A percentile compares a stretch with the other conserved stretches of the same genome.
Conservation (phyloP, 2,888 invertebrate genomes). For the Salpingus planirostris region DNA sequence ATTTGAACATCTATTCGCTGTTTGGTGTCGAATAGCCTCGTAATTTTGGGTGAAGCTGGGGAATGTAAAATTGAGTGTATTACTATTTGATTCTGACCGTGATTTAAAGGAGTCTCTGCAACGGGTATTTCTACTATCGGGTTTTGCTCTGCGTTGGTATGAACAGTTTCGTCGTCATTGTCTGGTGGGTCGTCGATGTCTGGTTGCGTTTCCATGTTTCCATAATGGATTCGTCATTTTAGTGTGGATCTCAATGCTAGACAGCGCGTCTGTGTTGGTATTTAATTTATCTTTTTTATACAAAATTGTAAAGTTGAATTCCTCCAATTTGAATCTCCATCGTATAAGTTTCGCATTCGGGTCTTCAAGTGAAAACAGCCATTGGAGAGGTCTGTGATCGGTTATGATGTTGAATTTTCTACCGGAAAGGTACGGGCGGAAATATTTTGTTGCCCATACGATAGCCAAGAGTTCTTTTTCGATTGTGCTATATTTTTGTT, state of each 20-base stretch:
- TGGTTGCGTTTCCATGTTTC: no score
- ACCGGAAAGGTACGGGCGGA: background rate
- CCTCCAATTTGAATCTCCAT: no score
- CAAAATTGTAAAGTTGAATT: no score
- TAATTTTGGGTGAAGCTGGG: background rate
- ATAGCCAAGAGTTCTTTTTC: conserved; percentile 15
- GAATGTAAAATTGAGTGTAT: background rate
- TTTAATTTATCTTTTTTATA: no score
- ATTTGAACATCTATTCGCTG: conserved; percentile 11
- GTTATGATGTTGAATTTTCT: background rate
- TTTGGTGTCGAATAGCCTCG: conserved; percentile 11
- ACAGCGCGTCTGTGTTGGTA: no score
- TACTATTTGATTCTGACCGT: background rate
- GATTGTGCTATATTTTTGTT: conserved; percentile 12
- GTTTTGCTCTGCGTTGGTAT: background rate
- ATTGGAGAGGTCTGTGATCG: conserved; percentile 1
- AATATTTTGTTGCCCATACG: background rate
- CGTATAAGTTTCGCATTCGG: no score
- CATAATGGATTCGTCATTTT: no score
- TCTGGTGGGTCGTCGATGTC: no score
- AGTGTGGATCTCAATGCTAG: no score
- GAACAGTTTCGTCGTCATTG: background rate
- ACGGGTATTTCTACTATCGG: background rate
- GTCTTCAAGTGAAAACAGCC: conserved; percentile 1
- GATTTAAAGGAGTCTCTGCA: background rate